A percentile compares a stretch with the other conserved stretches of the same genome.
phyloP scores from a whole-genome alignment of 2,113 vertebrate genomes.

The Turdus rufiventris region DNA sequence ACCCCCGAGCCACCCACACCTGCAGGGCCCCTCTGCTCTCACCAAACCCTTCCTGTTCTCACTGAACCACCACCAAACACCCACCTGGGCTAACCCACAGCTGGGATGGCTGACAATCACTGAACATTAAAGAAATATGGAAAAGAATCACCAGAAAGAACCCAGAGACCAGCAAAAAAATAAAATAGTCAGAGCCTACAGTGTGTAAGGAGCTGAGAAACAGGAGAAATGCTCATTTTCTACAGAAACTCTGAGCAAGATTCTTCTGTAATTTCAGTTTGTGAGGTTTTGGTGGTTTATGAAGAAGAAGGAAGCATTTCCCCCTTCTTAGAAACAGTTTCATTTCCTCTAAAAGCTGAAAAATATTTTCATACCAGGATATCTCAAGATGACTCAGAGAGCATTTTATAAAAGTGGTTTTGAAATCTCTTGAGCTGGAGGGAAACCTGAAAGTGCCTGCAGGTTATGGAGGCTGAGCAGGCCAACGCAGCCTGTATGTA shows the following conservation, averaged over 20 bases:
- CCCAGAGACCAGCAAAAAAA: not conserved
- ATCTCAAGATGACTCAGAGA: not conserved
- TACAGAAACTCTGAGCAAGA: not conserved
- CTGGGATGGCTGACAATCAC: rapidly evolving
- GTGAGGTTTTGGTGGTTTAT: rapidly evolving
- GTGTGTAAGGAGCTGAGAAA: not conserved
- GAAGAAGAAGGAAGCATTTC: not conserved
- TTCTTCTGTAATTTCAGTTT: not conserved
- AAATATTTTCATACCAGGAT: not conserved
- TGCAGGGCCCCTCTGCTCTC: not conserved
- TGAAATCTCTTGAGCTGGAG: not conserved
- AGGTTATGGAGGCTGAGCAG: not conserved
- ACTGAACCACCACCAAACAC: rapidly evolving
- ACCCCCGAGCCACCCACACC: not conserved
- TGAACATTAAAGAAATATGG: not conserved
- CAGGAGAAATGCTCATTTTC: not conserved
- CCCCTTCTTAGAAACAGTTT: not conserved
- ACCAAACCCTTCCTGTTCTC: not conserved
- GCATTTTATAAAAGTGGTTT: not conserved
- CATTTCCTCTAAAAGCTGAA: not conserved
- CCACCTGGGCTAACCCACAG: rapidly evolving
- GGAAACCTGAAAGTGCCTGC: not conserved
- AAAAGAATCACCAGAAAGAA: not conserved
- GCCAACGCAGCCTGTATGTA: rapidly evolving
- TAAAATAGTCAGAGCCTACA: not conserved